Percentiles rank a stretch among this genome's conserved stretches.
Evolutionary conservation across 2,797 vertebrate genomes (phyloP).

Genomic region (Poeciliopsis infans): DNA sequence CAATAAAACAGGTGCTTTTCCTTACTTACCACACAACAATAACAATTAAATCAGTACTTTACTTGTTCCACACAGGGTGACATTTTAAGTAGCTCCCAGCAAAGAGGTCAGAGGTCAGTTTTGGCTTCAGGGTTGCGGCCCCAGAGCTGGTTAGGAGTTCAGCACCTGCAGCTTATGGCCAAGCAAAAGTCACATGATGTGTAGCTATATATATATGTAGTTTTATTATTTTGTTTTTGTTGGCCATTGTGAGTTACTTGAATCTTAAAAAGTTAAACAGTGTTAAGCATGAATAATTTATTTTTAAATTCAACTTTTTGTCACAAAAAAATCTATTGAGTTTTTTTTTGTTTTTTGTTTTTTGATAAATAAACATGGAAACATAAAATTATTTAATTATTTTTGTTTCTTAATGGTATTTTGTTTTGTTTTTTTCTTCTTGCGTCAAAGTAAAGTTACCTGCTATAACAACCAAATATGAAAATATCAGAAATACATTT

Average conservation of each 20-base stretch:
- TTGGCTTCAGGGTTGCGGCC: conserved; percentile 38
- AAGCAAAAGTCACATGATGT: conserved; percentile 8
- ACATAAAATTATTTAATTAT: not conserved
- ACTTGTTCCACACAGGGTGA: conserved; percentile 43
- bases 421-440: not conserved
- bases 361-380: not conserved
- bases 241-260: not conserved
- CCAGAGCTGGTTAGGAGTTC: conserved; percentile 36
- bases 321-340: not conserved
- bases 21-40: conserved; percentile 53
- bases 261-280: not conserved
- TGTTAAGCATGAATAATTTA: not conserved
- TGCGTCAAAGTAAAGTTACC: not conserved
- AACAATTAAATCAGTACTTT: conserved; percentile 66
- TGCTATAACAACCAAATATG: not conserved
- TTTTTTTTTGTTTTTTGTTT: too few relatives aligned
- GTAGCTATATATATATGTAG: not conserved
- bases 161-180: conserved; percentile 54
- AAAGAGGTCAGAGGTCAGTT: conserved; percentile 65
- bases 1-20: conserved; percentile 61
- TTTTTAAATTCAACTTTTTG: not conserved
- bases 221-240: not conserved
- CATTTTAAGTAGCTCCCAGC: conserved; percentile 40
- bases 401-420: not conserved
- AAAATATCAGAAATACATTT: conserved; percentile 1